Base-by-base conservation (phyloP, 1,140 invertebrate genomes). In the Drosophila takahashii region DNA sequence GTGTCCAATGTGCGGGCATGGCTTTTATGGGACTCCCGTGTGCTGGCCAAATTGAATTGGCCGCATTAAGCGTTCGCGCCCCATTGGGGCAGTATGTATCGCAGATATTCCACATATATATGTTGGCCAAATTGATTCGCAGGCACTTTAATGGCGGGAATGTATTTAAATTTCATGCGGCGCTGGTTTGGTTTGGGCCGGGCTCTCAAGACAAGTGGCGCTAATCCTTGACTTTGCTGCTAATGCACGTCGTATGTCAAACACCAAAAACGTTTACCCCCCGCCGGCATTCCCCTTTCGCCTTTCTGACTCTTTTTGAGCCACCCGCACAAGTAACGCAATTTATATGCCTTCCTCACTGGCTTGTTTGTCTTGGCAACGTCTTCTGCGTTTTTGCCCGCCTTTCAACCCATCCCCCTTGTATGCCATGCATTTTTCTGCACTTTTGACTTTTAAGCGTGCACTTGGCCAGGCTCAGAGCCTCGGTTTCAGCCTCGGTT, bases 191-290 rank as follows among this genome's bases (percentile, higher is more conserved):
- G 27, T 7, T 60, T n/a, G 58, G 44, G 45, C 65, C 22, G 16
- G 45, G 42, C 79, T 84, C 84, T 87, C 44, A 87, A 84, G 84
- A 80, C 84, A 89, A 87, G 84, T 87, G 84, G 84, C 85, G 84
- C 84, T 87, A 87, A 87, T 87, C 84, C 84, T 87, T 87, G 84
- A 87, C 84, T 87, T 87, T 87, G 84, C 84, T 89, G 84, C 84
- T 87, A 87, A 87, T 87, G 84, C 84, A 87, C 84, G 84, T 87
- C 84, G 84, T 87, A 87, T 87, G 84, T 87, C 84, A 87, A 87
- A 87, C 84, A 87, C 84, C 84, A 84, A 87, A 87, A 87, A 87
- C 83, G 84, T 89, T 87, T 89, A 87, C 80, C 61, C 52, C 80
- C 64, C 50, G 29, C 37, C 50, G 58, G 22, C 52, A 42, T 41